phyloP scores from a whole-genome alignment of 1,140 invertebrate species.

The Ooceraea biroi region DNA sequence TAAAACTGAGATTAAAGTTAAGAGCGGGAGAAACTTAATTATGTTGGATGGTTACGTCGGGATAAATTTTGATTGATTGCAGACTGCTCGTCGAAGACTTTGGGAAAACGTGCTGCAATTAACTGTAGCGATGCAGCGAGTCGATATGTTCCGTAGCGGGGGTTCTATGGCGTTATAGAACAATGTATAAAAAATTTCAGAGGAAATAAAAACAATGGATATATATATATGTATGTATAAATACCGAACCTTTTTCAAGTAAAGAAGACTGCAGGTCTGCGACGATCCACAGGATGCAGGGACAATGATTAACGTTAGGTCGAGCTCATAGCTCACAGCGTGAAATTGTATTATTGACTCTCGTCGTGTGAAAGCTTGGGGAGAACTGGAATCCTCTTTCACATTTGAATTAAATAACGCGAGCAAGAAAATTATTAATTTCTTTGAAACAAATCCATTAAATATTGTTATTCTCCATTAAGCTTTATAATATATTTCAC shows the following conservation, averaged over 20 bases:
- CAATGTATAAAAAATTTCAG: conserved; percentile 54
- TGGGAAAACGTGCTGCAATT: conserved; percentile 3
- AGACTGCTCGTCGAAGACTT: conserved; percentile 29
- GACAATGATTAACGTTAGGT: conserved; percentile 81
- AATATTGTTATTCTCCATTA: neutral
- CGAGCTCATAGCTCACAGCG: conserved; percentile 83
- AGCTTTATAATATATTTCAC: neutral
- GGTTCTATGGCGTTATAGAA: conserved; percentile 32
- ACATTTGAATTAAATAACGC: neutral
- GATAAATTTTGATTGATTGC: neutral
- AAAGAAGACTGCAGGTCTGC: conserved; percentile 88
- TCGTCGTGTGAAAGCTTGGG: conserved; percentile 40
- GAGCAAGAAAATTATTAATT: neutral
- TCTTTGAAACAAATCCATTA: neutral
- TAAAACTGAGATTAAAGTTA: neutral
- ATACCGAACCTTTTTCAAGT: conserved; percentile 86
- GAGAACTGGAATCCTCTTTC: neutral
- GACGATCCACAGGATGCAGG: conserved; percentile 84
- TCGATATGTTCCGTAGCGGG: neutral
- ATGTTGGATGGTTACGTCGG: neutral
- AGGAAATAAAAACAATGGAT: conserved; percentile 61
- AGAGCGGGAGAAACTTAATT: neutral
- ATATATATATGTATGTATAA: conserved; percentile 71
- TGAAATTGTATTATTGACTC: conserved; percentile 59
- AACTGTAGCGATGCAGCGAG: neutral